These are phyloP conservation scores for Priapulus caudatus DNA, from an alignment of 2,888 invertebrate species.

Conservation along the genomic window DNA sequence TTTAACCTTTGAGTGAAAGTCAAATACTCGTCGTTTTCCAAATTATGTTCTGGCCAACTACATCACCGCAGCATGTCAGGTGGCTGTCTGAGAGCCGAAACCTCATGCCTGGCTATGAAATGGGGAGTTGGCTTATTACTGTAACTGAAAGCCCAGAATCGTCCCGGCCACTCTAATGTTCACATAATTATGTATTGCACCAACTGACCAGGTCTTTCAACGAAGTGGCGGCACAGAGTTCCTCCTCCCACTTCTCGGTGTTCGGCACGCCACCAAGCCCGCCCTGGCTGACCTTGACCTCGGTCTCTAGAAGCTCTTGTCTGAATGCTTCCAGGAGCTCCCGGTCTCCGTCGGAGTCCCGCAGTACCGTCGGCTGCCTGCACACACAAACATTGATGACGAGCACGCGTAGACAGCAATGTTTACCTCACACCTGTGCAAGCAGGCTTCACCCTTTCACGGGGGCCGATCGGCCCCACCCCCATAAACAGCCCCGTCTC, in stretches of 20 bases:
- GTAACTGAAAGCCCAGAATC: no score
- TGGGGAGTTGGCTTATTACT: no score
- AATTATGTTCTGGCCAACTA: no score
- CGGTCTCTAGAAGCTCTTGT: conserved; percentile 20
- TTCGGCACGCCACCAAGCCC: conserved; percentile 38
- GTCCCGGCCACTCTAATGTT: no score
- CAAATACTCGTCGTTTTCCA: no score
- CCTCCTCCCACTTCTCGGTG: conserved; percentile 30
- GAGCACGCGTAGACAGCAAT: neutral
- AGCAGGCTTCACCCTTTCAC: neutral
- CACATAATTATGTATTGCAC: no score
- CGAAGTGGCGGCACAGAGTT: conserved; percentile 27
- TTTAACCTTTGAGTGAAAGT: no score
- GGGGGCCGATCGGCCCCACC: no score
- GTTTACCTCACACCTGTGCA: neutral
- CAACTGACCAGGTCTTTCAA: conserved; percentile 31
- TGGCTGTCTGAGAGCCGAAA: no score
- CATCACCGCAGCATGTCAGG: no score
- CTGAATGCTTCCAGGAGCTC: conserved; percentile 14
- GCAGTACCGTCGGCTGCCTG: neutral
- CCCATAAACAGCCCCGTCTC: no score
- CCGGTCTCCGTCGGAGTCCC: conserved; percentile 1
- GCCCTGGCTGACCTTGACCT: conserved; percentile 32
- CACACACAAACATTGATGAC: neutral
- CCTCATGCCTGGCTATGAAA: no score